Evolutionary conservation across 2,113 vertebrate genomes (phyloP).

Genomic region (Vulpes ferrilata): DNA sequence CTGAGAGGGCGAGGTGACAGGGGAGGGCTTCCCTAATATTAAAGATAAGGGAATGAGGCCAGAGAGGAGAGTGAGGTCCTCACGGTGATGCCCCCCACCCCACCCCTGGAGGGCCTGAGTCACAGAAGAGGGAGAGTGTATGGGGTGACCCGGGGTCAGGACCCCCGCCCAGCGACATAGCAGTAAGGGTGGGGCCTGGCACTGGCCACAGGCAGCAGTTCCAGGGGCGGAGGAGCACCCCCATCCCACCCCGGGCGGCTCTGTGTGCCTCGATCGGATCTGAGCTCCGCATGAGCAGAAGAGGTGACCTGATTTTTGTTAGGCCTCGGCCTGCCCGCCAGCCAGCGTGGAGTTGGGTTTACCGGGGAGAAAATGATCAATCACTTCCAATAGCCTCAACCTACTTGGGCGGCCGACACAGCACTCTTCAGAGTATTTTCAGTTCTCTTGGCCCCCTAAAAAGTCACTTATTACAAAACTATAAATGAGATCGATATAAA

Average conservation of each 20-base stretch:
- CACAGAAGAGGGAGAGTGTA: neutral
- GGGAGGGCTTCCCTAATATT: neutral
- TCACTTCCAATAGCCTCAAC: no score
- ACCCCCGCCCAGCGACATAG: rapidly evolving
- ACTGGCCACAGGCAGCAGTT: neutral
- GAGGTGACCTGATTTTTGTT: neutral
- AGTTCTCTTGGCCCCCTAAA: neutral
- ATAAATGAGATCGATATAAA: neutral
- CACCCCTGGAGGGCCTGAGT: neutral
- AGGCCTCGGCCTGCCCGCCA: rapidly evolving
- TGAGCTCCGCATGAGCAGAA: rapidly evolving
- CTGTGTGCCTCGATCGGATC: neutral
- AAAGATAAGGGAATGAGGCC: neutral
- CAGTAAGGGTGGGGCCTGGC: rapidly evolving
- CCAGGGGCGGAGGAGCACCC: rapidly evolving
- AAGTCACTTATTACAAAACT: neutral
- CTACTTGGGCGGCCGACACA: rapidly evolving
- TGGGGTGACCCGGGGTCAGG: neutral
- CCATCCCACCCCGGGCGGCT: neutral
- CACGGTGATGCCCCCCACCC: neutral
- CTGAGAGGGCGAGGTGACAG: neutral
- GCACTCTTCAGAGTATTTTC: neutral
- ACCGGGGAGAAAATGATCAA: neutral
- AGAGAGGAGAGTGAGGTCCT: neutral
- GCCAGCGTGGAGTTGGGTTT: neutral